These are phyloP conservation scores for Tetragonisca angustula DNA, from an alignment of 2,888 invertebrate genomes.

Conservation along the genomic window DNA sequence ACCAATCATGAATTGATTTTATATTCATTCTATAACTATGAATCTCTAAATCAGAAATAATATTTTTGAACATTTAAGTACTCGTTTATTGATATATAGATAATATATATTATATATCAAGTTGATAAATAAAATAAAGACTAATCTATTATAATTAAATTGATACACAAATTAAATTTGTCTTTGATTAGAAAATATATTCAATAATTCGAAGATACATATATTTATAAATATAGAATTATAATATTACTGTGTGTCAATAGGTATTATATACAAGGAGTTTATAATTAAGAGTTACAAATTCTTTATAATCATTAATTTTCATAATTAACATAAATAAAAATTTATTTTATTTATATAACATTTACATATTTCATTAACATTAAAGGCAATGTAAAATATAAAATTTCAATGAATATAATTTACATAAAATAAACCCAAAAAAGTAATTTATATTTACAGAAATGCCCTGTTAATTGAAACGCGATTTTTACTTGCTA, in stretches of 20 bases:
- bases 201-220: neutral
- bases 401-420: neutral
- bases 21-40: constrained; percentile 22
- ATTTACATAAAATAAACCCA: neutral
- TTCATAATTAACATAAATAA: neutral
- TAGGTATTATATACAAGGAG: neutral
- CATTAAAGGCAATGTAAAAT: neutral
- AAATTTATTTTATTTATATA: neutral
- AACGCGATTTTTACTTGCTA: neutral
- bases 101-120: neutral
- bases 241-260: neutral
- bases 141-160: neutral
- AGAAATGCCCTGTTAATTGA: neutral
- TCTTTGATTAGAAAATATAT: neutral
- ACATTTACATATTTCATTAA: neutral
- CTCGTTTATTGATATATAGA: neutral
- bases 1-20: constrained; percentile 53
- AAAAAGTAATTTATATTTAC: neutral
- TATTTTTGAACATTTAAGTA: constrained; percentile 29
- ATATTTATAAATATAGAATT: neutral
- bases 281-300: neutral
- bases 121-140: constrained; percentile 9
- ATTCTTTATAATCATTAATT: neutral
- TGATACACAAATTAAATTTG: constrained; percentile 1
- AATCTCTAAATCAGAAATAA: constrained; percentile 30